A percentile compares a stretch with the other conserved stretches of the same genome.
phyloP scores from a whole-genome alignment of 2,888 invertebrate species.

The Acronicta alni region DNA sequence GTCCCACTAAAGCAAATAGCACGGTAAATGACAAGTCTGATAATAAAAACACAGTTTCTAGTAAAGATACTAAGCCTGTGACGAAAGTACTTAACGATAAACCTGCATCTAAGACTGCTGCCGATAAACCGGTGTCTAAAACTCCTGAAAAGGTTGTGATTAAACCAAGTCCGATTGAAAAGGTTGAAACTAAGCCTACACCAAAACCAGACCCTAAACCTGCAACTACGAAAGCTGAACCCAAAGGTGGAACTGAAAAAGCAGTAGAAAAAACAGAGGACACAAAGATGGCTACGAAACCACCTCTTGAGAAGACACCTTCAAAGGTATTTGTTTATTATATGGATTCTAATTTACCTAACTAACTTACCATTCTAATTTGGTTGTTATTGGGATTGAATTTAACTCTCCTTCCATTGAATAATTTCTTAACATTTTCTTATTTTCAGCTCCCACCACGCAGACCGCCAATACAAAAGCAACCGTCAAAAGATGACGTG shows the following conservation, averaged over 20 bases:
- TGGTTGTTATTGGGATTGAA: constrained; percentile 8
- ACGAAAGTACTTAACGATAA: constrained; percentile 63
- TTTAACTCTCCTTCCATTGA: constrained; percentile 22
- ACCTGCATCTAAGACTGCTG: constrained; percentile 49
- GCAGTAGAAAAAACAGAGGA: constrained; percentile 72
- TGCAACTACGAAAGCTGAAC: constrained; percentile 40
- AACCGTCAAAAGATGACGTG: constrained; percentile 84
- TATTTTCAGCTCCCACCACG: constrained; percentile 80
- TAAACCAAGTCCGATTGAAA: constrained; percentile 62
- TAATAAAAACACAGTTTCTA: constrained; percentile 54
- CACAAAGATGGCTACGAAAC: constrained; percentile 84
- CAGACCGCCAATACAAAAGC: constrained; percentile 83
- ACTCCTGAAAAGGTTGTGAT: constrained; percentile 54
- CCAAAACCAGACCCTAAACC: constrained; percentile 56
- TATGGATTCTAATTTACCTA: constrained; percentile 1
- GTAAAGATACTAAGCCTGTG: constrained; percentile 58
- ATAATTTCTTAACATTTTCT: constrained; percentile 23
- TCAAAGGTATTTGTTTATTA: constrained; percentile 72
- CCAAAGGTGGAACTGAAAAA: constrained; percentile 64
- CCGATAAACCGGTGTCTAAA: constrained; percentile 56
- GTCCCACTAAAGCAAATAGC: constrained; percentile 65
- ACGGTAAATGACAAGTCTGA: constrained; percentile 62
- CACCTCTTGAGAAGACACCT: constrained; percentile 79
- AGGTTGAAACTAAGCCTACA: constrained; percentile 45
- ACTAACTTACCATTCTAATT: constrained; percentile 10